Base-by-base conservation (phyloP, 2,797 vertebrate species). In the Gallinago nigripennis region DNA sequence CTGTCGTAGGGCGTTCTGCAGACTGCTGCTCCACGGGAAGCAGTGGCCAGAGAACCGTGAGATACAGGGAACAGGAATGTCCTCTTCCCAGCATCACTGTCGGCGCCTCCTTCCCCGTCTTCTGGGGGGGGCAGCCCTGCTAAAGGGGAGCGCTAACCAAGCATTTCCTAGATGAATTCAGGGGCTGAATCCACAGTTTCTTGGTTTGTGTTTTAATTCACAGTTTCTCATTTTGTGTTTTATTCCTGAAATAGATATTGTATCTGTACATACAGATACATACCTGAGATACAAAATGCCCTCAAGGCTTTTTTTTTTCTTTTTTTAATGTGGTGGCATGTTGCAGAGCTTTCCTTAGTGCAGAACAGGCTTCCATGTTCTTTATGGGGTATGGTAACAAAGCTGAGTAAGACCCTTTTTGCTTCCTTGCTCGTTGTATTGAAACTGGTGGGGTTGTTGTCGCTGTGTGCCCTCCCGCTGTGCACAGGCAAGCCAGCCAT, bases 401-500 rank as follows among this genome's bases (percentile, higher is more conserved):
- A 70, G 21, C 6, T 27, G 43, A 51, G n/a, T 53, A 9, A 39
- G 64, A 3, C 21, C 5, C 11, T 0, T 37, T 37, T 54, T 46
- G 1, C 19, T 7, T 50, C 33, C 61, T 39, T 35, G 45, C 37
- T 70, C 2, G 0, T 19, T 17, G 0, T 0, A 1, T 75, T 50
- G 19, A 51, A 50, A 14, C 7, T 6, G 6, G 1, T 17, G 0
- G n/a, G 8, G 30, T 2, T 25, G 30, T n/a, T 78, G 8, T 0
- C 8, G 65, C 15, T 0, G 20, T 0, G 2, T 43, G 37, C 61
- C 69, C 58, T 48, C 37, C 33, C 11, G 0, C 53, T 41, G 51
- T 17, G 95, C 71, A 2, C 95, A 99, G 99, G 99, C 83, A 99
- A 99, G 96, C 99, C 99, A 12, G 99, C 99, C 6, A 99, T 99